Percentiles rank a stretch among this genome's conserved stretches.
Conservation (phyloP, 2,888 invertebrate genomes). For the Cosmopolites sordidus region DNA sequence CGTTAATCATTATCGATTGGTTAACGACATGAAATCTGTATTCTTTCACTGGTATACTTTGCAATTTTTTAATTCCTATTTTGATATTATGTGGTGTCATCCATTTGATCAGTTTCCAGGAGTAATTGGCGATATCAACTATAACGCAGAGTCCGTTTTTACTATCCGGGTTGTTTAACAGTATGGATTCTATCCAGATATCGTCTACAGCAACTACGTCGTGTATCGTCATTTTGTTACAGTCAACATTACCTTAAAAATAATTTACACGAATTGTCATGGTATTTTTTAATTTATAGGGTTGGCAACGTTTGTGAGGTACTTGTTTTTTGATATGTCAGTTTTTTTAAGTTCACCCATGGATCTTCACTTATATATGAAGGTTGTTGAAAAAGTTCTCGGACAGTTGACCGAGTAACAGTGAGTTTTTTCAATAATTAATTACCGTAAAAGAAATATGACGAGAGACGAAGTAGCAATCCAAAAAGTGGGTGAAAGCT, state of each 20-base stretch:
- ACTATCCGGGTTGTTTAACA: conserved; percentile 39
- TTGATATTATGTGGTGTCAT: conserved; percentile 40
- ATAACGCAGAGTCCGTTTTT: conserved; percentile 43
- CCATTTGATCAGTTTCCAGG: conserved; percentile 40
- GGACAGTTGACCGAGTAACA: too few relatives aligned
- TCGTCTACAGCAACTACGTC: conserved; percentile 44
- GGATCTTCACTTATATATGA: too few relatives aligned
- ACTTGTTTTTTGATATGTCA: too few relatives aligned
- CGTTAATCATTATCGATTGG: conserved; percentile 36
- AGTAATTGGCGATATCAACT: conserved; percentile 41
- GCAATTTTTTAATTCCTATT: conserved; percentile 33
- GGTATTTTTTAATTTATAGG: too few relatives aligned
- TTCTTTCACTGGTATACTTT: conserved; percentile 39
- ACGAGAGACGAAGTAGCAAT: too few relatives aligned
- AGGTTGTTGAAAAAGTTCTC: too few relatives aligned
- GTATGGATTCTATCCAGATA: conserved; percentile 42
- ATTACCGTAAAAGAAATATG: too few relatives aligned
- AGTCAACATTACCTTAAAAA: conserved; percentile 35
- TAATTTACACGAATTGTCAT: neutral
- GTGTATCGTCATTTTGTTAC: conserved; percentile 33
- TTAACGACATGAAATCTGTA: conserved; percentile 42
- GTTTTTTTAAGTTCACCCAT: too few relatives aligned
- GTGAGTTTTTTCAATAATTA: too few relatives aligned
- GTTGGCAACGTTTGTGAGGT: too few relatives aligned
- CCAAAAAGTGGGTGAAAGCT: too few relatives aligned